phyloP scores from a whole-genome alignment of 2,888 invertebrate species.

The Rotaria macrura region DNA sequence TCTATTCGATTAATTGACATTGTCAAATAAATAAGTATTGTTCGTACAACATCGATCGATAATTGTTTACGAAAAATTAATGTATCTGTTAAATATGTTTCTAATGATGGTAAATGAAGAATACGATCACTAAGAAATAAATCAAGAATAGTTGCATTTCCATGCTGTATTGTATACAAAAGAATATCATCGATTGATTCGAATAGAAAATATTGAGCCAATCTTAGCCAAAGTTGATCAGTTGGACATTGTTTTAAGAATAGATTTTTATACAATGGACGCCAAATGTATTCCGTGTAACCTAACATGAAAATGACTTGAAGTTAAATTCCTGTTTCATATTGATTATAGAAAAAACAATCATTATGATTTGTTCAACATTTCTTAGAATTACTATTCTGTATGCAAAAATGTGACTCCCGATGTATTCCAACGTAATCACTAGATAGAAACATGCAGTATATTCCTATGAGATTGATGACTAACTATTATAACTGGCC shows the following conservation, averaged over 20 bases:
- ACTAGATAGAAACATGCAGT: too few relatives aligned
- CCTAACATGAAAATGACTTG: neutral
- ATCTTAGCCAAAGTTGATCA: neutral
- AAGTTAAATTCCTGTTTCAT: too few relatives aligned
- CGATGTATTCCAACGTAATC: too few relatives aligned
- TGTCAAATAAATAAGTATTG: neutral
- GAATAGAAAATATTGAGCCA: neutral
- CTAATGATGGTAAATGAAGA: neutral
- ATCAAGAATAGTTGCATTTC: neutral
- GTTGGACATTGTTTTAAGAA: neutral
- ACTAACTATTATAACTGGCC: too few relatives aligned
- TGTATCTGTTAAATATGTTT: neutral
- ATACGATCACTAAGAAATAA: constrained; percentile 1
- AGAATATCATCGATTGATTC: neutral
- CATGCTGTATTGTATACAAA: neutral
- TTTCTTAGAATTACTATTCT: too few relatives aligned
- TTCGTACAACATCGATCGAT: neutral
- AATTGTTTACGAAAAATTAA: neutral
- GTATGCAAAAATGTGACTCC: too few relatives aligned
- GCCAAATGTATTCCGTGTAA: neutral
- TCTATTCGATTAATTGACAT: neutral
- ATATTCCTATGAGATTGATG: too few relatives aligned
- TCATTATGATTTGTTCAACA: too few relatives aligned
- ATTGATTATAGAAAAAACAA: too few relatives aligned
- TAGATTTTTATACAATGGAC: neutral